phyloP scores from a whole-genome alignment of 2,113 vertebrate species.

The Barbus barbus region DNA sequence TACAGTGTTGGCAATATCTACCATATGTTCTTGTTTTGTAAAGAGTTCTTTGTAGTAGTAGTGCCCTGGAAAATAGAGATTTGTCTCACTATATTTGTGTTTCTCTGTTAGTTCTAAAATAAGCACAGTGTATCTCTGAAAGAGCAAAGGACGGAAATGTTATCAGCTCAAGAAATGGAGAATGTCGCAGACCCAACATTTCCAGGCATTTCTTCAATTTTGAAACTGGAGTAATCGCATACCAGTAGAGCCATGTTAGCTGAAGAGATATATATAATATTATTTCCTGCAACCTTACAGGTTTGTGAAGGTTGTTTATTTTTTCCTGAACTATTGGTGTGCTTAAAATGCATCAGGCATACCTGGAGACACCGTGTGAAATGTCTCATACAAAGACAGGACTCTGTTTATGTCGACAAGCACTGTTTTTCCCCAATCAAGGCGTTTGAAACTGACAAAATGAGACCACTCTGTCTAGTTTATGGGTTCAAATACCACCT shows the following conservation, averaged over 20 bases:
- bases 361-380: neutral
- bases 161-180: constrained; percentile 12
- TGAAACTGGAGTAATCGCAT: constrained; percentile 1
- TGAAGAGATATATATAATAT: no score
- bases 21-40: constrained; percentile 33
- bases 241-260: neutral
- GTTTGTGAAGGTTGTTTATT: neutral
- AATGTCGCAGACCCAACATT: constrained; percentile 1
- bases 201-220: neutral
- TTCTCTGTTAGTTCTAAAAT: constrained; percentile 24
- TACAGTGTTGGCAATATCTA: neutral
- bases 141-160: neutral
- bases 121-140: neutral
- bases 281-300: neutral
- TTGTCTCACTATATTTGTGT: constrained; percentile 14
- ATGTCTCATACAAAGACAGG: neutral
- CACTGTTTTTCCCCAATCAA: neutral
- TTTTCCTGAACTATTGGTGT: neutral
- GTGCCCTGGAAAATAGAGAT: neutral
- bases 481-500: neutral
- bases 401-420: neutral
- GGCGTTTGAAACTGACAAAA: neutral
- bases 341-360: neutral
- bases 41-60: neutral
- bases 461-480: neutral